phyloP scores from a whole-genome alignment of 2,888 invertebrate species.

The Habrosyne pyritoides region DNA sequence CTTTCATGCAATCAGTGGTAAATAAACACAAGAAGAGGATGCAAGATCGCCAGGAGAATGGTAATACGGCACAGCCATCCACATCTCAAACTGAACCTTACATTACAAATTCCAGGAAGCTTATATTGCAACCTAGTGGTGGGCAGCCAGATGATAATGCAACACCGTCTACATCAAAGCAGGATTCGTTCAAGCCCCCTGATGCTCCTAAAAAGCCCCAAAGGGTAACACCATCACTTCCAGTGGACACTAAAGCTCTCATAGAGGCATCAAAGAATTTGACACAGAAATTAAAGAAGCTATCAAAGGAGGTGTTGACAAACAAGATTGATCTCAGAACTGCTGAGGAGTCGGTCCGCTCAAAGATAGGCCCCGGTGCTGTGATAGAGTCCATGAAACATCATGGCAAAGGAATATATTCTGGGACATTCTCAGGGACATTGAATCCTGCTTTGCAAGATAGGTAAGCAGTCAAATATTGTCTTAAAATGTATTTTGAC shows the following conservation, averaged over 20 bases:
- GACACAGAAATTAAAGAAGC: conserved; percentile 94
- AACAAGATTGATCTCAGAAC: conserved; percentile 82
- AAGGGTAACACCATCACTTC: conserved; percentile 63
- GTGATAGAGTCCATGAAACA: conserved; percentile 96
- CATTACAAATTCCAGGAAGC: conserved; percentile 66
- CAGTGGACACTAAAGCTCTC: conserved; percentile 88
- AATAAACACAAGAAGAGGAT: conserved; percentile 80
- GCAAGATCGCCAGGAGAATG: conserved; percentile 62
- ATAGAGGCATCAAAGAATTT: conserved; percentile 96
- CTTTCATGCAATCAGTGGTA: conserved; percentile 79
- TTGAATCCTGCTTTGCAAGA: conserved; percentile 97
- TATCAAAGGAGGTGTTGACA: conserved; percentile 94
- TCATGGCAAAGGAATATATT: conserved; percentile 97
- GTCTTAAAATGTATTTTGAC: background rate
- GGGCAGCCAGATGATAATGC: conserved; percentile 59
- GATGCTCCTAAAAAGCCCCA: conserved; percentile 70
- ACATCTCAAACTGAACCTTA: conserved; percentile 72
- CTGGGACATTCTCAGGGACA: conserved; percentile 98
- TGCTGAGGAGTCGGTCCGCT: conserved; percentile 76
- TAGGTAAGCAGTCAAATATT: conserved; percentile 63
- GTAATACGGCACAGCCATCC: conserved; percentile 63
- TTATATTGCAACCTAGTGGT: conserved; percentile 62
- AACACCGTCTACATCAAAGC: conserved; percentile 71
- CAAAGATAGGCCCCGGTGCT: conserved; percentile 85
- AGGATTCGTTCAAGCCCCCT: conserved; percentile 61